phyloP scores from a whole-genome alignment of 2,888 invertebrate genomes.

The Pammene fasciana region DNA sequence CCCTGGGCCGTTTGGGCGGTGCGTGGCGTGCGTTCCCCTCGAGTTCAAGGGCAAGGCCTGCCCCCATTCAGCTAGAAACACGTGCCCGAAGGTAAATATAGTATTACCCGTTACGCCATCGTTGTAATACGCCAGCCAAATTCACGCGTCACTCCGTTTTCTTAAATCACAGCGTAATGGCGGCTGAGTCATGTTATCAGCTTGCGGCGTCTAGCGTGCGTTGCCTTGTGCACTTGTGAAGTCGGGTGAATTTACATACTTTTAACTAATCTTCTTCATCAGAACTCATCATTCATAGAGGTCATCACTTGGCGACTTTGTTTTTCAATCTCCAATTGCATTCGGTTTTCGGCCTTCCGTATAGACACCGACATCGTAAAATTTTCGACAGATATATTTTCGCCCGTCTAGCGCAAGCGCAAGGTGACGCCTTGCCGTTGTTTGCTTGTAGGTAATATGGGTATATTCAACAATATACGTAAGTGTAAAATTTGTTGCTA shows the following conservation, averaged over 20 bases:
- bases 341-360: not conserved
- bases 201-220: slow-evolving; percentile 31
- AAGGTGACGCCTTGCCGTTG: too few species aligned
- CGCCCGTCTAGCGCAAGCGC: not conserved
- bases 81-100: slow-evolving; percentile 82
- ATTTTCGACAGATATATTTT: not conserved
- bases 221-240: slow-evolving; percentile 6
- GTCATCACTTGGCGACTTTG: not conserved
- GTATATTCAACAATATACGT: not conserved
- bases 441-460: too few species aligned
- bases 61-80: slow-evolving; percentile 79
- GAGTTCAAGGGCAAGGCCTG: slow-evolving; percentile 80
- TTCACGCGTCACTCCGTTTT: slow-evolving; percentile 41
- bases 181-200: slow-evolving; percentile 34
- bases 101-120: slow-evolving; percentile 71
- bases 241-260: not conserved
- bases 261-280: not conserved
- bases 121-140: slow-evolving; percentile 59
- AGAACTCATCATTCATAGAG: too few species aligned
- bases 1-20: slow-evolving; percentile 68
- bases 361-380: not conserved
- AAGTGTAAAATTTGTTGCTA: not conserved
- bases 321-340: not conserved
- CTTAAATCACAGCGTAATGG: slow-evolving; percentile 39
- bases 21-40: slow-evolving; percentile 69